Conservation (phyloP, 2,888 invertebrate genomes). For the Agonopterix subpropinquella region DNA sequence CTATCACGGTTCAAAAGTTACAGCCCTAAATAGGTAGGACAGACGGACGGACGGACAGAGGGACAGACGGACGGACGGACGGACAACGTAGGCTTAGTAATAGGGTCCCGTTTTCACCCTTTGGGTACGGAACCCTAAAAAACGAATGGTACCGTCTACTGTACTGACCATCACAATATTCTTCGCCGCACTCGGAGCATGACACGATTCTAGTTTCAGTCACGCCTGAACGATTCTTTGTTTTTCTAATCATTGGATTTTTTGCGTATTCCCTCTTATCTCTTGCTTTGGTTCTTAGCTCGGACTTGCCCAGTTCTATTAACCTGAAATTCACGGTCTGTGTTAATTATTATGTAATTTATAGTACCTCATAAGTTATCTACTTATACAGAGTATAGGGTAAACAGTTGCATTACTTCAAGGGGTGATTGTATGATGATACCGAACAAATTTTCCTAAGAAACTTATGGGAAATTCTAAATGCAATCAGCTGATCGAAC, state of each 20-base stretch:
- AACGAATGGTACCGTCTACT: conserved; percentile 10
- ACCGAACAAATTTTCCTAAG: too few species aligned
- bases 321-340: conserved; percentile 64
- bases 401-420: too few species aligned
- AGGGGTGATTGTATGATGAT: too few species aligned
- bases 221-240: conserved; percentile 89
- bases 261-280: conserved; percentile 81
- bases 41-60: too few species aligned
- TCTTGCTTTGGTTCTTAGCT: conserved; percentile 81
- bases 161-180: conserved; percentile 83
- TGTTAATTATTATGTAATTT: not conserved
- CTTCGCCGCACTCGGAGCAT: conserved; percentile 89
- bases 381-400: not conserved
- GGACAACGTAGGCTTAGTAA: too few species aligned
- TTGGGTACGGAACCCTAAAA: not conserved
- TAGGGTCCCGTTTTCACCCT: too few species aligned
- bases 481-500: too few species aligned
- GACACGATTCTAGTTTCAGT: conserved; percentile 84
- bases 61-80: too few species aligned
- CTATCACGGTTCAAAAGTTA: too few species aligned
- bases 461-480: too few species aligned
- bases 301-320: conserved; percentile 87
- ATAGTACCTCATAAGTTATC: not conserved
- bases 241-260: conserved; percentile 81
- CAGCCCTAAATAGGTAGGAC: too few species aligned